A percentile compares a stretch with the other conserved stretches of the same genome.
phyloP scores from a whole-genome alignment of 2,797 vertebrate species.

The Okamejei kenojei region DNA sequence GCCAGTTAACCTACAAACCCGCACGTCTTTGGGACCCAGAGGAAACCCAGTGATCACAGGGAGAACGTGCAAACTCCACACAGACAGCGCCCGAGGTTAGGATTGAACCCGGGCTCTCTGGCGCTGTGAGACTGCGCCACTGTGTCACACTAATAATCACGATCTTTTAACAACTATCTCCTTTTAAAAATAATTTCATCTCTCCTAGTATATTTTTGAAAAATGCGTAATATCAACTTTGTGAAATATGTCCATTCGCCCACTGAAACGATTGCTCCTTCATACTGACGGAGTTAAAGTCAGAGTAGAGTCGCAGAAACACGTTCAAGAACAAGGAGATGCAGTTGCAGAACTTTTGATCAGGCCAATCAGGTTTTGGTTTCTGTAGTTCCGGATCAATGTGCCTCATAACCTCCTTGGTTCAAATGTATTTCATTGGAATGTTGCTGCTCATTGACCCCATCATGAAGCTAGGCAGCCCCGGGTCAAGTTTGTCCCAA shows the following conservation, averaged over 20 bases:
- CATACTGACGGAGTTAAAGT: too few relatives aligned
- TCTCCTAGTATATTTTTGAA: background rate
- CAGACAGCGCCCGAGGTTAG: too few relatives aligned
- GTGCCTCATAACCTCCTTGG: background rate
- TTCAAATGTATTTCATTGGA: background rate
- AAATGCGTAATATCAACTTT: too few relatives aligned
- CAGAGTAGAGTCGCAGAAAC: background rate
- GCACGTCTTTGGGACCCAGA: too few relatives aligned
- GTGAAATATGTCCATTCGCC: background rate
- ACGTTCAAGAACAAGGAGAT: background rate
- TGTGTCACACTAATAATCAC: background rate
- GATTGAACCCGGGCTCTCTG: too few relatives aligned
- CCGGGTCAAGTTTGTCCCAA: background rate
- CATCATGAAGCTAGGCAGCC: background rate
- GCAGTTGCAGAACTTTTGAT: background rate
- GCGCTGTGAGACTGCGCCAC: too few relatives aligned
- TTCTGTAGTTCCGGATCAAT: background rate
- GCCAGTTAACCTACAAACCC: too few relatives aligned
- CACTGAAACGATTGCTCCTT: background rate
- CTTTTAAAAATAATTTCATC: background rate
- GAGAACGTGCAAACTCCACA: too few relatives aligned
- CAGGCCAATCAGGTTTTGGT: background rate
- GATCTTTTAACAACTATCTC: background rate
- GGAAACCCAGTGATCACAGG: background rate
- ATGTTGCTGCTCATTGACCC: background rate